These are phyloP conservation scores for Dermolepida albohirtum DNA, from an alignment of 2,888 invertebrate species.

Conservation along the genomic window DNA sequence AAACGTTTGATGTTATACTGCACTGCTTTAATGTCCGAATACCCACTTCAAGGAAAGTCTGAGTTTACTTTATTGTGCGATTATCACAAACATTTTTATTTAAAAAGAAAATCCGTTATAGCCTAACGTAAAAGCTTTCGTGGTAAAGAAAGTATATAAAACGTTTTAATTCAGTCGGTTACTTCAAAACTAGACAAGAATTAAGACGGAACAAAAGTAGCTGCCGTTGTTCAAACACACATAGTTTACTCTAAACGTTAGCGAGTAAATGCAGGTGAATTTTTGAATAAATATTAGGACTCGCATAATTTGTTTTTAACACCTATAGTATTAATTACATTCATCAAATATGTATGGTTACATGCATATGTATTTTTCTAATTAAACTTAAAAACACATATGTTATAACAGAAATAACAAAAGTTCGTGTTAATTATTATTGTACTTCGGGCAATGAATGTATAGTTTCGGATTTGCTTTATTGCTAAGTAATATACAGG, in stretches of 20 bases:
- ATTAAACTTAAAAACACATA: conserved; percentile 29
- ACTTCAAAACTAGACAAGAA: conserved; percentile 42
- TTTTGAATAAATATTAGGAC: conserved; percentile 43
- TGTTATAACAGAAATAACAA: conserved; percentile 22
- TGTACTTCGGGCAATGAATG: conserved; percentile 27
- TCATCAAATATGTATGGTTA: conserved; percentile 16
- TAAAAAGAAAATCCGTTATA: conserved; percentile 1
- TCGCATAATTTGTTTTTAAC: conserved; percentile 44
- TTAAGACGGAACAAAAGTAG: conserved; percentile 44
- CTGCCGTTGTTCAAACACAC: conserved; percentile 43
- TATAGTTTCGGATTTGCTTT: conserved; percentile 14
- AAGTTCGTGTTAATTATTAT: conserved; percentile 27
- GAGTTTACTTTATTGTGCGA: conserved; percentile 41
- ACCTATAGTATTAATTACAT: conserved; percentile 37
- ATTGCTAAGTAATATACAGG: conserved; percentile 4
- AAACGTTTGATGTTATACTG: conserved; percentile 49
- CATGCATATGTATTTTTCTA: conserved; percentile 33
- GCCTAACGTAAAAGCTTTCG: not conserved
- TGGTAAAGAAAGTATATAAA: not conserved
- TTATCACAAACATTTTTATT: conserved; percentile 19
- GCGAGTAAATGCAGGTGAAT: conserved; percentile 44
- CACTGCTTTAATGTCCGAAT: conserved; percentile 47
- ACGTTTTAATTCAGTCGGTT: conserved; percentile 33
- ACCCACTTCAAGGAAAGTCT: conserved; percentile 47
- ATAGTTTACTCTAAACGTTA: conserved; percentile 37